Conservation (phyloP, 2,113 vertebrate species). For the Paramormyrops kingsleyae region DNA sequence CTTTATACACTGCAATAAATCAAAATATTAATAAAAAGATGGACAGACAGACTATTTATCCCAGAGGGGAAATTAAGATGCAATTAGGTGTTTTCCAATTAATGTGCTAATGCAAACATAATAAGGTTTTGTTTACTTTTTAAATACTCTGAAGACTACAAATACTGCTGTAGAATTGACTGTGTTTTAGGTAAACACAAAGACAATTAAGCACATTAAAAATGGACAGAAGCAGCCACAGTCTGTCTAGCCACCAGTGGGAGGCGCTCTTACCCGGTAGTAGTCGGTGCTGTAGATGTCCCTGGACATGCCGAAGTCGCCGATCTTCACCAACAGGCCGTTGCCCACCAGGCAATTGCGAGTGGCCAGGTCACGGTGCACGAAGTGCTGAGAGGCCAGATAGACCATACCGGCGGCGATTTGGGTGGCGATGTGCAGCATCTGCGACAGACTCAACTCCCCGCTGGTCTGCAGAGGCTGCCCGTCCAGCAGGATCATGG, state of each 20-base stretch:
- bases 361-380: slow-evolving; percentile 96
- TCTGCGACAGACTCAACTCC: slow-evolving; percentile 92
- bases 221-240: not conserved
- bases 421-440: slow-evolving; percentile 93
- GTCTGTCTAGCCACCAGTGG: not conserved
- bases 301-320: slow-evolving; percentile 98
- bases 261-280: slow-evolving; percentile 80
- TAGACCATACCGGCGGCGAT: slow-evolving; percentile 96
- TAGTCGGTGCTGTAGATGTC: slow-evolving; percentile 99
- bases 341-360: slow-evolving; percentile 96
- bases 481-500: slow-evolving; percentile 92
- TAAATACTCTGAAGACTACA: not conserved
- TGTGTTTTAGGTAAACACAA: not conserved
- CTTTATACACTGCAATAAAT: not conserved
- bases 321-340: slow-evolving; percentile 93
- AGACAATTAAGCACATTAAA: not conserved
- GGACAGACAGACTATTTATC: not conserved
- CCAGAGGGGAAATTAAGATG: not conserved
- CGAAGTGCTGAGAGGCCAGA: slow-evolving; percentile 94
- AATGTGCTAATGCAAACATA: not conserved
- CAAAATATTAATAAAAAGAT: not conserved
- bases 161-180: not conserved
- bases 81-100: not conserved
- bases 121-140: not conserved
- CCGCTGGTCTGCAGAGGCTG: slow-evolving; percentile 89